Conservation (phyloP, 2,888 invertebrate genomes). For the Sphaerophoria taeniata region DNA sequence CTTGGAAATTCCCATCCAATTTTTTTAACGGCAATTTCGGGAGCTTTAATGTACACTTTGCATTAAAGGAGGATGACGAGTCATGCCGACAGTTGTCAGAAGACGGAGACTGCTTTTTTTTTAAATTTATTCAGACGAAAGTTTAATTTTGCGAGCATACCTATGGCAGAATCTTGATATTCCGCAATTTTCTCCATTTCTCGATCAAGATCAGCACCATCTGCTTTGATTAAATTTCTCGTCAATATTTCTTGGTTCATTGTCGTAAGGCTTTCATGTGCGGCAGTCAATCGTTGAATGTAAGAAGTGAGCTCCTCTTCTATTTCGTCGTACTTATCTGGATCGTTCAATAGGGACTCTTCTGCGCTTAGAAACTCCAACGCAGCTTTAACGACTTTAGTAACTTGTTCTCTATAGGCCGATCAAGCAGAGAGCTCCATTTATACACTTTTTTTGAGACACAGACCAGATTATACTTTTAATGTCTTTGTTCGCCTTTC, state of each 20-base stretch:
- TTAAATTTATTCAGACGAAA: conserved; percentile 2
- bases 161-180: conserved; percentile 41
- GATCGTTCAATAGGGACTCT: conserved; percentile 8
- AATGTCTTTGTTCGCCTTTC: no score
- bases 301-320: conserved; percentile 38
- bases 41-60: conserved; percentile 5
- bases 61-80: background rate
- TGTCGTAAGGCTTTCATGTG: conserved; percentile 18
- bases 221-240: conserved; percentile 17
- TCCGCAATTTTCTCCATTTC: conserved; percentile 35
- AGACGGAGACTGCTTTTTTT: conserved; percentile 1
- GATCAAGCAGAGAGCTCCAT: conserved; percentile 30
- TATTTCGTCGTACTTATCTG: conserved; percentile 8
- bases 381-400: conserved; percentile 20
- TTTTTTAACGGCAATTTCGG: conserved; percentile 19
- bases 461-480: no score
- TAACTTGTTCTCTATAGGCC: conserved; percentile 7
- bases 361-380: conserved; percentile 17
- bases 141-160: conserved; percentile 19
- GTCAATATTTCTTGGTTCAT: background rate
- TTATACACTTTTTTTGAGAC: background rate
- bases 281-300: conserved; percentile 31
- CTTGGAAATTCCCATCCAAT: conserved; percentile 35
- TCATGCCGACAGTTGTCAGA: background rate
- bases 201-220: conserved; percentile 25